phyloP scores from a whole-genome alignment of 2,888 invertebrate genomes.

The Pandemis cinnamomeana region DNA sequence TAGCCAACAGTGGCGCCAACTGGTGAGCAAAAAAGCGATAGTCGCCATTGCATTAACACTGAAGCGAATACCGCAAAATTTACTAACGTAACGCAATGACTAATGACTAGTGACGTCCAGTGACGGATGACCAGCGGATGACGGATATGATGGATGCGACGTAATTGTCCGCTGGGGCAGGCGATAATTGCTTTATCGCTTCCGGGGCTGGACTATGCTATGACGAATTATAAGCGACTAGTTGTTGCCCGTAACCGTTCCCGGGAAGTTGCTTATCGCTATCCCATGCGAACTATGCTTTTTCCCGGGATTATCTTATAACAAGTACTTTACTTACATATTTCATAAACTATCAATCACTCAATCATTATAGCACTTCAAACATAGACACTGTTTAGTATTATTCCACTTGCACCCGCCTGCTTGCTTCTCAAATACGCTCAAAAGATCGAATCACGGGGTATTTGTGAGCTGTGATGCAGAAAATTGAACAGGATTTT shows the following conservation, averaged over 20 bases:
- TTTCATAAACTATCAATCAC: background rate
- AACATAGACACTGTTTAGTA: slow-evolving; percentile 48
- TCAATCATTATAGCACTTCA: slow-evolving; percentile 24
- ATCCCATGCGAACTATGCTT: too few relatives aligned
- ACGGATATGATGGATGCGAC: slow-evolving; percentile 56
- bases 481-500: slow-evolving; percentile 66
- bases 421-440: background rate
- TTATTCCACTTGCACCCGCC: slow-evolving; percentile 47
- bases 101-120: slow-evolving; percentile 1
- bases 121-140: slow-evolving; percentile 15
- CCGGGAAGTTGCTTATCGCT: too few relatives aligned
- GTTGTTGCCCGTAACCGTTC: too few relatives aligned
- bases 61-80: background rate
- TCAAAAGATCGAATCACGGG: slow-evolving; percentile 55
- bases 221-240: background rate
- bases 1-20: too few relatives aligned
- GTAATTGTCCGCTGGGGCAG: slow-evolving; percentile 53
- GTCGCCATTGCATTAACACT: slow-evolving; percentile 5
- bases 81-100: slow-evolving; percentile 5
- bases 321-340: too few relatives aligned
- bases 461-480: slow-evolving; percentile 60
- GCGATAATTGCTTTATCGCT: slow-evolving; percentile 66
- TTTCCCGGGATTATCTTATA: too few relatives aligned
- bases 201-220: background rate
- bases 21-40: too few relatives aligned